Base-by-base conservation (phyloP, 64 coral and sea anemone genomes). In the Acropora tenuis region DNA sequence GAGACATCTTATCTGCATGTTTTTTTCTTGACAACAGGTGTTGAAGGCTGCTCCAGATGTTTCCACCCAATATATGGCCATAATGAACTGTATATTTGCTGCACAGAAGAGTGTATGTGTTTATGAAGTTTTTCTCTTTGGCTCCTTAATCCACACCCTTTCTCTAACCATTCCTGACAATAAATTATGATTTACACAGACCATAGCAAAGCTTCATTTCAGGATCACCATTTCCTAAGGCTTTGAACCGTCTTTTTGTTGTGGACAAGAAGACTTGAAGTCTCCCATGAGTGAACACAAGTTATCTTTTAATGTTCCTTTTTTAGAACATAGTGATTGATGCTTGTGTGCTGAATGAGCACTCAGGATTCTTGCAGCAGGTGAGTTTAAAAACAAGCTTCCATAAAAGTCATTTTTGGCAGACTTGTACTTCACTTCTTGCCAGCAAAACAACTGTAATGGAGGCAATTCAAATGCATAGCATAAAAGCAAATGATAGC, bases 31-130 rank as follows among this genome's bases (percentile, higher is more conserved):
- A 81, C 53, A 2, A 4, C 67, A 99, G 97, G 86, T 99, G 49
- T 58, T 99, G 10, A 99, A 99, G 89, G 91, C 92, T 82, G 93
- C 94, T 58, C 97, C 91, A 61, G 97, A 99, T 92, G 91, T 86
- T 6, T 95, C 97, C 16, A 83, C 94, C 42, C 97, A 99, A 66
- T 99, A 99, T 55, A 96, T 99, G 94, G 86, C 97, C 42, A 96
- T 90, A 53, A 99, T 99, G 97, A 99, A 99, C 47, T 96, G 94
- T 65, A 99, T 99, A 76, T 99, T 99, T 92, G 94, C 94, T 86
- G 94, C 97, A 16, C 97, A 99, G 76, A 99, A 99, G 87, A 99
- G 84, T 94, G 97, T 99, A 89, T 75, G 97, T 86, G 74, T 50
- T 77, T 15, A 7, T 11, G 15, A 61, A 40, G 41, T 81, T n/a